Percentiles rank a stretch among this genome's conserved stretches.
phyloP scores from a whole-genome alignment of 2,888 invertebrate genomes.

The Monopis laevigella region DNA sequence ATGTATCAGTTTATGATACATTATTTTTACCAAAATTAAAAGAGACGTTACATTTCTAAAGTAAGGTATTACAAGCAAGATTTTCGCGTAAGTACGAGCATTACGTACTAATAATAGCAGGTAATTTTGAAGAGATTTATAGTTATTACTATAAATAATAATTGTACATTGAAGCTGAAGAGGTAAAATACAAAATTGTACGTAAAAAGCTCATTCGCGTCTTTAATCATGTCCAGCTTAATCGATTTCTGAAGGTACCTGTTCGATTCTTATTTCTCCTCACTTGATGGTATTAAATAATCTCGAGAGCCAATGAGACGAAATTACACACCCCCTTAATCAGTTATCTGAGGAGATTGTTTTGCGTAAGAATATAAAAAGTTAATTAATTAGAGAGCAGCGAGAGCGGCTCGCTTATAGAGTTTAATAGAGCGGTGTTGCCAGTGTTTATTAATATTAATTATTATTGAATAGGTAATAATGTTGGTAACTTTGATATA shows the following conservation, averaged over 20 bases:
- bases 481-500: too few relatives aligned
- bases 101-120: too few relatives aligned
- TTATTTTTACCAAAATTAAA: too few relatives aligned
- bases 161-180: neutral
- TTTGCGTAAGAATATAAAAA: conserved; percentile 13
- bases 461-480: too few relatives aligned
- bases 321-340: conserved; percentile 42
- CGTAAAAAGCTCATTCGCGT: conserved; percentile 16
- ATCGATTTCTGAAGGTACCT: conserved; percentile 52
- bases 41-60: too few relatives aligned
- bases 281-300: conserved; percentile 39
- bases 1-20: too few relatives aligned
- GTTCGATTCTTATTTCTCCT: conserved; percentile 43
- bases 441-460: too few relatives aligned
- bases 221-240: conserved; percentile 56
- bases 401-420: too few relatives aligned
- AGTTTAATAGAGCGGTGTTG: too few relatives aligned
- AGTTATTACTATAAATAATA: neutral
- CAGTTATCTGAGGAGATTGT: conserved; percentile 15
- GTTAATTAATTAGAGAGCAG: conserved; percentile 13
- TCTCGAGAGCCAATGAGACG: conserved; percentile 36
- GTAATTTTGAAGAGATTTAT: too few relatives aligned
- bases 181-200: neutral
- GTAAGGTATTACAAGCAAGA: too few relatives aligned
- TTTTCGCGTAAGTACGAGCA: too few relatives aligned